Evolutionary conservation across 2,797 vertebrate genomes (phyloP).

Genomic region (Potorous gilbertii): DNA sequence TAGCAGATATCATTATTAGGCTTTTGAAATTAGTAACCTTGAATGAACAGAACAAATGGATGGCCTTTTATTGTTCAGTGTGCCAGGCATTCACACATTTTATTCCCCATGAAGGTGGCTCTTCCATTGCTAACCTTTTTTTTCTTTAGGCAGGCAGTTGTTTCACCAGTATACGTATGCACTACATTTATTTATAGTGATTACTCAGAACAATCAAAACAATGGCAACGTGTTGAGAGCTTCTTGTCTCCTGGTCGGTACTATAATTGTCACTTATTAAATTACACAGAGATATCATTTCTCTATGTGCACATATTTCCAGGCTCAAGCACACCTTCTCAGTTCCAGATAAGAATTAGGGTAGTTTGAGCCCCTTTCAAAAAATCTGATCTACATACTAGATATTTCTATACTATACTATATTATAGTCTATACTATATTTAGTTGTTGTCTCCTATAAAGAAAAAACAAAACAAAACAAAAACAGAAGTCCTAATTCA

Average conservation of each 20-base stretch:
- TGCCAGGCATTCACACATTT: constrained; percentile 61
- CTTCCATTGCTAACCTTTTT: constrained; percentile 73
- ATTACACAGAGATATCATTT: constrained; percentile 74
- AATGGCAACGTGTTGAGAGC: constrained; percentile 75
- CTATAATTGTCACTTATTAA: constrained; percentile 77
- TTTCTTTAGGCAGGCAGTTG: constrained; percentile 66
- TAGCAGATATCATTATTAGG: constrained; percentile 68
- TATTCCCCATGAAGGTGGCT: constrained; percentile 51
- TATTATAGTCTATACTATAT: constrained; percentile 55
- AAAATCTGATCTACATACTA: constrained; percentile 44
- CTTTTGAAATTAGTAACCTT: constrained; percentile 68
- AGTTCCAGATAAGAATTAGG: constrained; percentile 67
- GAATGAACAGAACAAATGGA: constrained; percentile 52
- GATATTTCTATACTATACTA: constrained; percentile 59
- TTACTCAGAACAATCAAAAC: constrained; percentile 78
- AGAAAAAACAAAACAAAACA: constrained; percentile 5
- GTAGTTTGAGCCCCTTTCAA: constrained; percentile 64
- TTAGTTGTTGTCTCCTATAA: constrained; percentile 59
- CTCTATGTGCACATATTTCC: constrained; percentile 67
- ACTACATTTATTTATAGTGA: constrained; percentile 79
- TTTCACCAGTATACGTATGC: constrained; percentile 67
- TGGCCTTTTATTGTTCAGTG: constrained; percentile 71
- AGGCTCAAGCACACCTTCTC: constrained; percentile 73
- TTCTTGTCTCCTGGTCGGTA: constrained; percentile 64
- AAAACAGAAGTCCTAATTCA: constrained; percentile 3